Conservation (phyloP, 2,113 vertebrate genomes). For the Propithecus coquereli region DNA sequence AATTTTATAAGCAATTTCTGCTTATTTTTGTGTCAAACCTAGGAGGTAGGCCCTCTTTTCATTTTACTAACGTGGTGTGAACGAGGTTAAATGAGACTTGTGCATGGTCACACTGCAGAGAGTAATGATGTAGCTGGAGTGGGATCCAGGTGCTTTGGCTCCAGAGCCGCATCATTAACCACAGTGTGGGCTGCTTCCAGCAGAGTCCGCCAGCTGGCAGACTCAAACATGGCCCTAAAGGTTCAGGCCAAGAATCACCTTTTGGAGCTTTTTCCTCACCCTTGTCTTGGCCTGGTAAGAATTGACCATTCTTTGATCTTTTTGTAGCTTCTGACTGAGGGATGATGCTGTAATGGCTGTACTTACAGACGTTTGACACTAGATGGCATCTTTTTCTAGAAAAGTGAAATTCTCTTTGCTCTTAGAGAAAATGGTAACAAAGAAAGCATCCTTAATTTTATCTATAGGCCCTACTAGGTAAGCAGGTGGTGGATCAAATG, state of each 20-base stretch:
- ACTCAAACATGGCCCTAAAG: not conserved
- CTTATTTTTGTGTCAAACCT: not conserved
- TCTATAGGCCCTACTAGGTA: not conserved
- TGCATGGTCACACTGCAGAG: not conserved
- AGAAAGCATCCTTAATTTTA: not conserved
- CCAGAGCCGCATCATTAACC: not conserved
- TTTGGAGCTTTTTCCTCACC: not conserved
- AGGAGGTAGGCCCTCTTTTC: not conserved
- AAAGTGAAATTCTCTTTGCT: not conserved
- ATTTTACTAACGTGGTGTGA: not conserved
- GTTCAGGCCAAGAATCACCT: not conserved
- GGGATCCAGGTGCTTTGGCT: not conserved
- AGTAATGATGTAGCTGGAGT: not conserved
- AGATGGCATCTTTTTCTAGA: slow-evolving; percentile 44
- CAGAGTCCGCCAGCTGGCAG: not conserved
- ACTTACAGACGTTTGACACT: slow-evolving; percentile 6
- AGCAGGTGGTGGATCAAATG: not conserved
- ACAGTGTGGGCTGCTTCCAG: not conserved
- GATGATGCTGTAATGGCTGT: not conserved
- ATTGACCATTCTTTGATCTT: not conserved
- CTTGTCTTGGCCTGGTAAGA: not conserved
- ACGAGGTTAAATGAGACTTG: not conserved
- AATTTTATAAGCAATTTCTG: not conserved
- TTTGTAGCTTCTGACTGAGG: not conserved
- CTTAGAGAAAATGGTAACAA: not conserved